Base-by-base conservation (phyloP, 1,140 invertebrate genomes). In the Colletes gigas region DNA sequence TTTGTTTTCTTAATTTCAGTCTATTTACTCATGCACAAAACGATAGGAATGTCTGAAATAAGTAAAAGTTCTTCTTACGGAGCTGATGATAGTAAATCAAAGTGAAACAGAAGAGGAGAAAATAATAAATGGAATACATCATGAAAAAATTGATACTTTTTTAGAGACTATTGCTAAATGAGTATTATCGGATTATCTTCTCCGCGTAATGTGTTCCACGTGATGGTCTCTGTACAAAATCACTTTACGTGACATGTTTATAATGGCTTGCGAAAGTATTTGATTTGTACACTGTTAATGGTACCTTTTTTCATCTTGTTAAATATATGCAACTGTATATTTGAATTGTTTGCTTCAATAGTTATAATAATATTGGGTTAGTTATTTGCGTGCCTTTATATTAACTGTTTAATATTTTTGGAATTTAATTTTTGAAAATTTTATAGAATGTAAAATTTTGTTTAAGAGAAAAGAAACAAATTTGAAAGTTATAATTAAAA, bases 41-140 rank as follows among this genome's bases (percentile, higher is more conserved):
- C 96, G 65, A 97, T 98, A 82, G 96, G 96, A 83, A 96, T 97
- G 95, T 97, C 97, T 0, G 96, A 97, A 91, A 97, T 98, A 82
- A 97, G 96, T 86, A 97, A 97, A 90, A 95, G 95, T 60, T 98
- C 97, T 15, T 96, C 95, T n/a, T 97, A 98, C 90, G 97, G 97
- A 44, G 91, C 93, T 60, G 52, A 50, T 41, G 41, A 73, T 39
- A 79, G 55, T 55, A 79, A 79, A 55, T 92, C 80, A 1, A 85
- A 91, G 8, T 72, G 54, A 90, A 90, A 81, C 1, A 75, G 77
- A 77, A 87, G 89, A 76, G 91, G 85, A 91, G 85, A 90, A 47
- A 68, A 5, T 15, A 54, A 77, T 21, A 52, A 10, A 19, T 60
- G 9, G 17, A 21, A 76, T 52, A 15, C 70, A 8, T 10, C 8